These are phyloP conservation scores for Cephalotes varians DNA, from an alignment of 2,888 invertebrate species.

Conservation along the genomic window DNA sequence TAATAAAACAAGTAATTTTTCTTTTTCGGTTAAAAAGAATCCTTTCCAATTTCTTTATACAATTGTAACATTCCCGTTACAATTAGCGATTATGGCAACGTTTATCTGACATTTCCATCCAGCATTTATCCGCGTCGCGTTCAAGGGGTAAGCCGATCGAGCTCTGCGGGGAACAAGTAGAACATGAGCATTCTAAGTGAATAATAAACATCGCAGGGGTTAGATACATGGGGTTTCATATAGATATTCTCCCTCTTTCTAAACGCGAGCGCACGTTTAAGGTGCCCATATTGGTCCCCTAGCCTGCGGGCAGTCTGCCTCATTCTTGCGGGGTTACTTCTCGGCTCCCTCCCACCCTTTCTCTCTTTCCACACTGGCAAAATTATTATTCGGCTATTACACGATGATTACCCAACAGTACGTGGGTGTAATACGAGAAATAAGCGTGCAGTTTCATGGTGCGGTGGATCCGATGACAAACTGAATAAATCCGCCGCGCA, in stretches of 20 bases:
- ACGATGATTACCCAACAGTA: constrained; percentile 84
- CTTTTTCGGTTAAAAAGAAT: background rate
- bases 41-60: background rate
- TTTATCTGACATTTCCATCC: constrained; percentile 41
- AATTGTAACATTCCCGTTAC: background rate
- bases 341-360: constrained; percentile 27
- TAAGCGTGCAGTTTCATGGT: constrained; percentile 79
- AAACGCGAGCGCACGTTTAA: constrained; percentile 67
- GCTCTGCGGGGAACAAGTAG: constrained; percentile 74
- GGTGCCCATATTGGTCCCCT: constrained; percentile 82
- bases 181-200: constrained; percentile 81
- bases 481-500: constrained; percentile 78
- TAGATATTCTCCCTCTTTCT: constrained; percentile 32
- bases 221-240: constrained; percentile 67
- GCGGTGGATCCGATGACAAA: constrained; percentile 80
- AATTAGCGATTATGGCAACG: background rate
- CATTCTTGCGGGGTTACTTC: constrained; percentile 64
- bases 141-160: constrained; percentile 65
- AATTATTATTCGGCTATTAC: constrained; percentile 84
- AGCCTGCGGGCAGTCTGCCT: constrained; percentile 78
- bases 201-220: constrained; percentile 80
- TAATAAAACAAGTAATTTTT: background rate
- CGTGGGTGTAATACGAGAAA: constrained; percentile 84
- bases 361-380: background rate
- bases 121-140: constrained; percentile 40